Percentiles rank a stretch among this genome's conserved stretches.
phyloP scores from a whole-genome alignment of 1,140 invertebrate genomes.

The Uloborus diversus region DNA sequence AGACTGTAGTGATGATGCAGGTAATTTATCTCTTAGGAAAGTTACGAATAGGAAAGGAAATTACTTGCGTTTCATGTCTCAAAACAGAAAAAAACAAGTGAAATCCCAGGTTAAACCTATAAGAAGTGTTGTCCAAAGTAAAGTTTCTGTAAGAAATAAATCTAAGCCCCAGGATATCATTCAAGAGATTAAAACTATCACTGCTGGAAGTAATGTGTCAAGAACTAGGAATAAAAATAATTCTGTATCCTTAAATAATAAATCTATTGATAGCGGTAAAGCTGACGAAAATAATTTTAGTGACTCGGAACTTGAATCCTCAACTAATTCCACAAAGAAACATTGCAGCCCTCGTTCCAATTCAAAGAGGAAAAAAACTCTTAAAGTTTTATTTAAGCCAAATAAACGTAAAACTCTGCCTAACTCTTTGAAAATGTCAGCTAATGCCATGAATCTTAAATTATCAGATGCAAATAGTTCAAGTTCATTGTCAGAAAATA shows the following conservation, averaged over 20 bases:
- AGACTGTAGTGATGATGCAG: too few relatives aligned
- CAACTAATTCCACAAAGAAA: background rate
- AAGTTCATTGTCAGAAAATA: slow-evolving; percentile 10
- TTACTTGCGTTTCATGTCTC: too few relatives aligned
- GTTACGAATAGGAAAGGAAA: too few relatives aligned
- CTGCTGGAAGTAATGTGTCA: background rate
- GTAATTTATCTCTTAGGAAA: too few relatives aligned
- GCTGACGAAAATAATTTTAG: too few relatives aligned
- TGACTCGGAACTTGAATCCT: background rate
- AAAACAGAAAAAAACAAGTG: too few relatives aligned
- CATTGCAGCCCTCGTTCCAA: background rate
- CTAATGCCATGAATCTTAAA: background rate
- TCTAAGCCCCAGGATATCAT: slow-evolving; percentile 13
- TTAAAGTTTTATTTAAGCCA: slow-evolving; percentile 37
- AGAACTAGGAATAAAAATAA: background rate
- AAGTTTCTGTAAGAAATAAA: background rate
- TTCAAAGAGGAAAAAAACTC: slow-evolving; percentile 19
- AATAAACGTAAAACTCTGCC: too few relatives aligned
- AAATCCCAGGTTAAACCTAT: too few relatives aligned
- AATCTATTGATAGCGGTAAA: background rate
- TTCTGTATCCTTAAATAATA: background rate
- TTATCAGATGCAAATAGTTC: slow-evolving; percentile 10
- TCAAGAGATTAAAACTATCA: slow-evolving; percentile 30
- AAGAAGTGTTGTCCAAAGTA: background rate
- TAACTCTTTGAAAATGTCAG: background rate